phyloP scores from a whole-genome alignment of 2,113 vertebrate genomes.

The Elachura formosa region DNA sequence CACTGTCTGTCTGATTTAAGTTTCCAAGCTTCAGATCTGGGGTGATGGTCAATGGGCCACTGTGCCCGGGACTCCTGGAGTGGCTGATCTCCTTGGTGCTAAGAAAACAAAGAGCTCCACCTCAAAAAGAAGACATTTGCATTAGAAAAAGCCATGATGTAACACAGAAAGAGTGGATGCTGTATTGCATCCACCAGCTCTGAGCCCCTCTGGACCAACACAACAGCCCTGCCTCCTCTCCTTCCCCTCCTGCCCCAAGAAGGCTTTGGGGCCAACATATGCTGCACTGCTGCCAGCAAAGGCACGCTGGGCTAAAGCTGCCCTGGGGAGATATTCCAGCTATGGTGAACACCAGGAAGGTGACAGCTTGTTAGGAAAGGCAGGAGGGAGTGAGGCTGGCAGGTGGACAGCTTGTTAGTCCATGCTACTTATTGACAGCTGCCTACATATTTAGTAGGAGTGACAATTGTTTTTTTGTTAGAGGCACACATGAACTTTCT shows the following conservation, averaged over 20 bases:
- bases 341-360: background rate
- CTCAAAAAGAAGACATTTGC: background rate
- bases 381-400: slow-evolving; percentile 16
- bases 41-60: background rate
- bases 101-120: background rate
- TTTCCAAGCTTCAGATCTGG: background rate
- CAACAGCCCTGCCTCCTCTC: background rate
- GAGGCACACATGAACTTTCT: background rate
- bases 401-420: slow-evolving; percentile 54
- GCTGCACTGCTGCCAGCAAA: background rate
- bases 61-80: background rate
- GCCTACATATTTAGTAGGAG: slow-evolving; percentile 37
- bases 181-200: background rate
- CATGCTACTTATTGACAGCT: slow-evolving; percentile 47
- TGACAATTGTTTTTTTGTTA: slow-evolving; percentile 24
- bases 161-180: background rate
- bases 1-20: background rate
- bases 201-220: background rate
- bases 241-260: background rate
- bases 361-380: slow-evolving; percentile 38
- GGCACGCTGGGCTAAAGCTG: background rate
- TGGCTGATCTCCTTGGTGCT: background rate
- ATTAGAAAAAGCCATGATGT: background rate
- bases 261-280: background rate
- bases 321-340: background rate